phyloP scores from a whole-genome alignment of 2,888 invertebrate genomes.

The Stenodema calcarata region DNA sequence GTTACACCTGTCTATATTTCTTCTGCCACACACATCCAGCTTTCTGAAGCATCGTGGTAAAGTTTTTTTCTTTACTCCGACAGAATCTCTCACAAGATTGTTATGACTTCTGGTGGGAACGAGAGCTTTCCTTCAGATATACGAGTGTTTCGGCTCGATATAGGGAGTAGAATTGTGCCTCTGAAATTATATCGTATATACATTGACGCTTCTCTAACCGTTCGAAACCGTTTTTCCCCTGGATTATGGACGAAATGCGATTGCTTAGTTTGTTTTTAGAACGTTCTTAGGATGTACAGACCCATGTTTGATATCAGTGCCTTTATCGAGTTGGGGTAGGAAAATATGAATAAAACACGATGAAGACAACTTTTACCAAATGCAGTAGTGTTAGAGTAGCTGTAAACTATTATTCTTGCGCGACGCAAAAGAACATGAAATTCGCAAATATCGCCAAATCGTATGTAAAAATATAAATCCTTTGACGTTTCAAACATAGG shows the following conservation, averaged over 20 bases:
- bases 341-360: too few relatives aligned
- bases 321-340: too few relatives aligned
- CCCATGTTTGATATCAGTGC: too few relatives aligned
- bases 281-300: too few relatives aligned
- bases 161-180: not conserved
- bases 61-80: not conserved
- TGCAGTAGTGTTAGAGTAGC: too few relatives aligned
- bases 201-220: not conserved
- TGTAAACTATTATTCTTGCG: too few relatives aligned
- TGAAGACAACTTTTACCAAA: too few relatives aligned
- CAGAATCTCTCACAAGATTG: not conserved
- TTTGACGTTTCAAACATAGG: too few relatives aligned
- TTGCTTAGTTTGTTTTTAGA: too few relatives aligned
- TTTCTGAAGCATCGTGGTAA: not conserved
- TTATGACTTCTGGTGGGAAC: not conserved
- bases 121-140: not conserved
- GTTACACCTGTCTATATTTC: not conserved
- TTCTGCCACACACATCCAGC: not conserved
- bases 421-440: too few relatives aligned
- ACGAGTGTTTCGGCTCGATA: not conserved
- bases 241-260: not conserved
- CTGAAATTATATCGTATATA: not conserved
- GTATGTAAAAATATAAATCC: too few relatives aligned
- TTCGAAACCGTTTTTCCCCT: not conserved
- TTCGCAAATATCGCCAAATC: too few relatives aligned